Percentiles rank a stretch among this genome's conserved stretches.
Conservation (phyloP, 2,888 invertebrate genomes). For the Sarcophaga rosellei region DNA sequence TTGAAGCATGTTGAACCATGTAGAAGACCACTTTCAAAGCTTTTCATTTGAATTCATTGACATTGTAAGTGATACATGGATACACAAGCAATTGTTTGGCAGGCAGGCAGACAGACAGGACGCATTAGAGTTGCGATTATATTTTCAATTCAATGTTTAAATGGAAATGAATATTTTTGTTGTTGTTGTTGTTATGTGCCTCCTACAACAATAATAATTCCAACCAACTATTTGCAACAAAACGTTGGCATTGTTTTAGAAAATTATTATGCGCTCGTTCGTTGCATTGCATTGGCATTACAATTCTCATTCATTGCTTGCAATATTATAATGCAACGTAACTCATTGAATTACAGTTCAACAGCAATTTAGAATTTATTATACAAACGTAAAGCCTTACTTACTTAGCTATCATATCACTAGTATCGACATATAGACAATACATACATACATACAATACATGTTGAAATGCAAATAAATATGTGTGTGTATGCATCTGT, state of each 20-base stretch:
- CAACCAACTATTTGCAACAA: neutral
- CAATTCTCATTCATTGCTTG: neutral
- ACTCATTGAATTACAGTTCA: slow-evolving; percentile 13
- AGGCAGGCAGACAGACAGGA: too few relatives aligned
- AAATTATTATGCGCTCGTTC: slow-evolving; percentile 30
- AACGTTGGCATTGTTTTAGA: slow-evolving; percentile 41
- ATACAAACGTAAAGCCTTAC: too few relatives aligned
- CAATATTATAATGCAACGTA: slow-evolving; percentile 8
- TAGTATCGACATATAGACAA: neutral
- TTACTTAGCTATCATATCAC: neutral
- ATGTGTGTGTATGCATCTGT: slow-evolving; percentile 21
- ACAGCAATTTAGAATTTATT: slow-evolving; percentile 43
- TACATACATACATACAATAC: neutral
- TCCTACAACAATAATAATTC: too few relatives aligned
- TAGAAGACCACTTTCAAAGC: neutral
- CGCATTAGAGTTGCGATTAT: slow-evolving; percentile 44
- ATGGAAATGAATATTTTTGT: neutral
- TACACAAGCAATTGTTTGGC: slow-evolving; percentile 16
- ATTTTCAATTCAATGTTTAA: slow-evolving; percentile 44
- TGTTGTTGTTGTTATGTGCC: neutral
- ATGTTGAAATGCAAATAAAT: neutral
- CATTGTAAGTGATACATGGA: slow-evolving; percentile 43
- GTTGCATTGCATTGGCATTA: neutral
- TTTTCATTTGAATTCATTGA: slow-evolving; percentile 51
- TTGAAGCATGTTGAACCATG: too few relatives aligned